phyloP scores from a whole-genome alignment of 92 coral and sea anemone genomes.

The Anthopleura xanthogrammica region DNA sequence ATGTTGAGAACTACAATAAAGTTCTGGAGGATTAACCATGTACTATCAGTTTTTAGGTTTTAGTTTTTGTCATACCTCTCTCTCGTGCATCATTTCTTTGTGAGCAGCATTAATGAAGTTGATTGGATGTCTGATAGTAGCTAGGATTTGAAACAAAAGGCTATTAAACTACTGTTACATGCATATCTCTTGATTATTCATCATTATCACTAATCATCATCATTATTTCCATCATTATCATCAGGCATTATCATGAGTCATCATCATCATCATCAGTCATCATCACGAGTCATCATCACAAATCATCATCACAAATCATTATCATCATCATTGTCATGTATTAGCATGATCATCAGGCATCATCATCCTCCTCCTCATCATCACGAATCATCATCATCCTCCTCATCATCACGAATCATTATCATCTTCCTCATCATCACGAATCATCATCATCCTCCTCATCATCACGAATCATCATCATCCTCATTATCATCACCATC shows the following conservation, averaged over 20 bases:
- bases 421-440: neutral
- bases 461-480: too few relatives aligned
- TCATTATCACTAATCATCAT: neutral
- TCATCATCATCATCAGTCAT: neutral
- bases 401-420: too few relatives aligned
- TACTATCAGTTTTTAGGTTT: neutral
- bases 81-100: conserved; percentile 87
- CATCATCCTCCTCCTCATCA: neutral
- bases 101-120: conserved; percentile 96
- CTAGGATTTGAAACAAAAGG: conserved; percentile 35
- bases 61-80: conserved; percentile 60
- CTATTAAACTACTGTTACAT: neutral
- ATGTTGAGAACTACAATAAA: neutral
- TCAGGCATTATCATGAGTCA: too few relatives aligned
- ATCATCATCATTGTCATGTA: neutral
- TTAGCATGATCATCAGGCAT: too few relatives aligned
- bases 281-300: neutral
- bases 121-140: conserved; percentile 82
- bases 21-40: neutral
- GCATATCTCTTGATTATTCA: neutral
- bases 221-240: neutral
- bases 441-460: neutral
- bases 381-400: too few relatives aligned
- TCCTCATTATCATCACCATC: neutral
- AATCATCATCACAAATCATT: too few relatives aligned